Percentiles rank a stretch among this genome's conserved stretches.
These are phyloP conservation scores for Sebastolobus alascanus DNA, from an alignment of 2,797 vertebrate species.

Conservation along the genomic window DNA sequence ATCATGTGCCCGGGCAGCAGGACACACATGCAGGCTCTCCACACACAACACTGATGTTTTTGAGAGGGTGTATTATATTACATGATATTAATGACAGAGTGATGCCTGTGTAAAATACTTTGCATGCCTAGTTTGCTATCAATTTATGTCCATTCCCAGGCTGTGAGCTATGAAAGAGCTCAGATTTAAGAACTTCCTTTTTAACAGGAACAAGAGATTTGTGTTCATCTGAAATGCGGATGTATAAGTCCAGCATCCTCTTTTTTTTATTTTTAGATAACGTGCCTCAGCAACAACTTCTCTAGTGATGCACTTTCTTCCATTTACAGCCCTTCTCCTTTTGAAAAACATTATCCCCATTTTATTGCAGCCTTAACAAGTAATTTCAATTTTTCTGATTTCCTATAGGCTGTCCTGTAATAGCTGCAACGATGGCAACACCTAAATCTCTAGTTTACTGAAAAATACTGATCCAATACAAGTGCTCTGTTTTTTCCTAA, in stretches of 20 bases:
- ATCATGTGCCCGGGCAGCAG: constrained; percentile 49
- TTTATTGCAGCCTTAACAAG: background rate
- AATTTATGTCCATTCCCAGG: background rate
- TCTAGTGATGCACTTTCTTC: background rate
- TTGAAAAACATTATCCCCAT: background rate
- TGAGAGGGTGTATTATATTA: background rate
- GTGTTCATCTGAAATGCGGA: constrained; percentile 3
- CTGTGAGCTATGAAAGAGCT: background rate
- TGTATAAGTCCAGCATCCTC: background rate
- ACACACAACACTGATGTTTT: background rate
- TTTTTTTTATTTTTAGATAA: background rate
- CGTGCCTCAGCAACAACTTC: background rate
- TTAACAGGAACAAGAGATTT: background rate
- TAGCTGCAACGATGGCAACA: background rate
- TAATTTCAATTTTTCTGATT: background rate
- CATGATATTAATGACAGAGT: background rate
- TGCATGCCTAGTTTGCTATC: background rate
- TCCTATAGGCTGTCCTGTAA: background rate
- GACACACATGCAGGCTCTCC: background rate
- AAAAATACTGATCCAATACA: background rate
- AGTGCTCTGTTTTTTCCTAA: background rate
- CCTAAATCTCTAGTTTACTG: background rate
- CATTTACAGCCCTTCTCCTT: background rate
- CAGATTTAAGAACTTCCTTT: constrained; percentile 24
- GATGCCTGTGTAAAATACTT: background rate